Evolutionary conservation across 2,113 vertebrate genomes (phyloP).

Genomic region (Sebastes schlegelii): DNA sequence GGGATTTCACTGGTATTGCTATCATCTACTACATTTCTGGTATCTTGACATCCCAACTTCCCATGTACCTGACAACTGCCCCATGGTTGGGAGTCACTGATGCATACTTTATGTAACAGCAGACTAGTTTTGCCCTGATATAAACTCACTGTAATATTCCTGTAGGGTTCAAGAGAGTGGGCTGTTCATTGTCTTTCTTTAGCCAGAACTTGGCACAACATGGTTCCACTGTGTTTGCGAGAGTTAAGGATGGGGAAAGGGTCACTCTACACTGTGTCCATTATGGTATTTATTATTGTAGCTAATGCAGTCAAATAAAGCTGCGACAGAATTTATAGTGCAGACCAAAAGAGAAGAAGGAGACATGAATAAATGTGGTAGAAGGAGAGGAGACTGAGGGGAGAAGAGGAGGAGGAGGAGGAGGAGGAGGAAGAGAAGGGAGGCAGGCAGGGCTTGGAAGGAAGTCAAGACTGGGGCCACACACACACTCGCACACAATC

Average conservation of each 20-base stretch:
- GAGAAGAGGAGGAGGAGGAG: constrained; percentile 3
- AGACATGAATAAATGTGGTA: constrained; percentile 20
- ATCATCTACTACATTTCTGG: not conserved
- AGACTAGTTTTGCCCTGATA: not conserved
- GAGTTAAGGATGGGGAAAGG: not conserved
- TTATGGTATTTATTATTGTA: constrained; percentile 15
- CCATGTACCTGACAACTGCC: not conserved
- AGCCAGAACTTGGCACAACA: constrained; percentile 6
- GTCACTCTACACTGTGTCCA: not conserved
- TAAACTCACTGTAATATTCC: not conserved
- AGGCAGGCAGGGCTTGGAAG: constrained; percentile 55
- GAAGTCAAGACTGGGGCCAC: constrained; percentile 60
- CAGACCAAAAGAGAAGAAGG: constrained; percentile 8
- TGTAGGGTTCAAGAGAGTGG: not conserved
- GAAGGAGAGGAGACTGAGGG: constrained; percentile 8
- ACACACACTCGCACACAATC: constrained; percentile 49
- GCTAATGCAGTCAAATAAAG: constrained; percentile 24
- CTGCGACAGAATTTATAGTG: not conserved
- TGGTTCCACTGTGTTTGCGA: not conserved
- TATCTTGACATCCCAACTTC: not conserved
- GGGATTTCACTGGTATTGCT: not conserved
- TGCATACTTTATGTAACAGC: not conserved
- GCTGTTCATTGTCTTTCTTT: constrained; percentile 7
- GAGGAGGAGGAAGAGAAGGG: constrained; percentile 3
- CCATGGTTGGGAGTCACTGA: not conserved